Evolutionary conservation across 1,140 invertebrate species (phyloP), one percentile per base, ranked within the genome.

Genomic region (Bombus turneri): DNA sequence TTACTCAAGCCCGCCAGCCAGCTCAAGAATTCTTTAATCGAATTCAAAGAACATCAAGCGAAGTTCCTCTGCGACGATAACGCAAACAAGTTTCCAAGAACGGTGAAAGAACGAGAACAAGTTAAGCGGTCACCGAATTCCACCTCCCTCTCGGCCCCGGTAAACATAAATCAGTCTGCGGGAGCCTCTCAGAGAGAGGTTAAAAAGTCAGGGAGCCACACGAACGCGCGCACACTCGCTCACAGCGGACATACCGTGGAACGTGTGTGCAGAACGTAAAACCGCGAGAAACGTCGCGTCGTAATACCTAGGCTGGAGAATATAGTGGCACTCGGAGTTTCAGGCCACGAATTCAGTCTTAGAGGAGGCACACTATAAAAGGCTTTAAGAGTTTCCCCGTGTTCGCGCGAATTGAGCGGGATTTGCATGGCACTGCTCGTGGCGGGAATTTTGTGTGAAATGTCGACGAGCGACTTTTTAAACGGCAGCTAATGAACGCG

Each of bases 281-380:
- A 87, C 73, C 78, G 79, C 77, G 88, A 90, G 31, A 83, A 90
- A 86, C 39, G 89, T 90, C 86, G 73, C 37, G 64, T 73, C 73
- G 75, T 87, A 87, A 90, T 79, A 83, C 71, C 78, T 28, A 64
- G 41, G 74, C 53, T 53, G 34, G 59, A 47, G 82, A 73, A 87
- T 90, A 90, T 85, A 90, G 86, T 73, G 72, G 88, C 87, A 87
- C 83, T 90, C 83, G 64, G 86, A 90, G 80, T 90, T 90, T 90
- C 89, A 81, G 81, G 62, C 89, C 88, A 90, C 89, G 89, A 90
- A 91, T 91, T 90, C 86, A 88, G 89, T 88, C 83, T 88, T 84
- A 86, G 83, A 91, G 72, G 81, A 77, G 78, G 77, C 87, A 79
- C 84, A 62, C 86, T 75, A 81, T 91, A 87, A 87, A 89, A 91